phyloP scores from a whole-genome alignment of 2,797 vertebrate species.

The Propithecus deckenii region DNA sequence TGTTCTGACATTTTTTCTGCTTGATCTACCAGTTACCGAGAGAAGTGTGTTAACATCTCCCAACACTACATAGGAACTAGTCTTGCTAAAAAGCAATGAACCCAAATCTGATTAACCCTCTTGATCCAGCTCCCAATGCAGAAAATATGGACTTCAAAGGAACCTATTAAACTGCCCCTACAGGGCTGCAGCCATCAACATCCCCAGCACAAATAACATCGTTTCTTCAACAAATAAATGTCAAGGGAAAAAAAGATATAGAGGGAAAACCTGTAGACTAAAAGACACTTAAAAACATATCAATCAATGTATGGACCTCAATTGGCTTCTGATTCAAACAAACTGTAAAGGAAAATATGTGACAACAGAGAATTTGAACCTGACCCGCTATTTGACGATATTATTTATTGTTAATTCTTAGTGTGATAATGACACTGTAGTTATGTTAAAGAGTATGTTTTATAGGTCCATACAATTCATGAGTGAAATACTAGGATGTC shows the following conservation, averaged over 20 bases:
- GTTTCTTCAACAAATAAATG: conserved; percentile 1
- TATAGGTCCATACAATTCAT: neutral
- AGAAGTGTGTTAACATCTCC: neutral
- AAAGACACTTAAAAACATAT: neutral
- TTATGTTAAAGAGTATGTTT: neutral
- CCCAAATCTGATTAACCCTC: neutral
- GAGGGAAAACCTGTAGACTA: neutral
- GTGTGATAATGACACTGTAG: neutral
- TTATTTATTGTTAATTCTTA: neutral
- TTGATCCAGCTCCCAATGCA: neutral
- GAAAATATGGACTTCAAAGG: neutral
- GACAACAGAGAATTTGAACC: neutral
- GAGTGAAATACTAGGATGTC: neutral
- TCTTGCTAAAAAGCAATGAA: neutral
- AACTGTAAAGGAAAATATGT: conserved; percentile 9
- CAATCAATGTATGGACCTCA: neutral
- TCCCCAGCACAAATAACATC: neutral
- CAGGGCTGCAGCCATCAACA: neutral
- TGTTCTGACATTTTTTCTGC: neutral
- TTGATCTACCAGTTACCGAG: neutral
- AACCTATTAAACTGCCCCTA: neutral
- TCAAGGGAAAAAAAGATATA: neutral
- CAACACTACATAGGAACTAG: neutral
- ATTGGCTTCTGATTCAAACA: neutral
- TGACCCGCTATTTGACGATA: neutral